Conservation (phyloP, 2,113 vertebrate species). For the Sialia sialis region DNA sequence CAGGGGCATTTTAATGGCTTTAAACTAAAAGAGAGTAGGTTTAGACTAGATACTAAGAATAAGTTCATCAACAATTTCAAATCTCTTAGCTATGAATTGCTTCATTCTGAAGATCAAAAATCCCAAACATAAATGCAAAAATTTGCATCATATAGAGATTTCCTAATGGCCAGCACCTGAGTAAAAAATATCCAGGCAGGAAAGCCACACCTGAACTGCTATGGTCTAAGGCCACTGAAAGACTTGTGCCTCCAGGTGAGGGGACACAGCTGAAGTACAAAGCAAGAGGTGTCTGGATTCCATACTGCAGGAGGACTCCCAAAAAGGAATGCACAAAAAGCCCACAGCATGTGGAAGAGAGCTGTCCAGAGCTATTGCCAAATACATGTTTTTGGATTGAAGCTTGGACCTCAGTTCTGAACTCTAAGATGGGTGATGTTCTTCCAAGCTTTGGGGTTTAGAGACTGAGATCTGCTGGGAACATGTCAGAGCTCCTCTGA, state of each 20-base stretch:
- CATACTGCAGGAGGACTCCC: neutral
- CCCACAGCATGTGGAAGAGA: neutral
- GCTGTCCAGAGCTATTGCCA: neutral
- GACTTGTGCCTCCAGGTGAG: neutral
- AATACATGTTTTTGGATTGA: neutral
- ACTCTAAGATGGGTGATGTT: neutral
- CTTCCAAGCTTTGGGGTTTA: neutral
- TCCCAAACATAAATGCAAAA: neutral
- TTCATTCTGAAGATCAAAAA: neutral
- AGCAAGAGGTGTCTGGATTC: neutral
- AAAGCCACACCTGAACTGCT: neutral
- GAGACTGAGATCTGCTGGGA: neutral
- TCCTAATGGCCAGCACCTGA: neutral
- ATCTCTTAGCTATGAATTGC: neutral
- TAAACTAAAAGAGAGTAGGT: neutral
- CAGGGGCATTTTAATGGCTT: neutral
- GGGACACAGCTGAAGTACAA: neutral
- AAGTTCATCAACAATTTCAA: neutral
- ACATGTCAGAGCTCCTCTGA: neutral
- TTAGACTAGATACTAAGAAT: neutral
- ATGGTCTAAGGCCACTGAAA: neutral
- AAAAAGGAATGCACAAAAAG: neutral
- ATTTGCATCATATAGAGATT: neutral
- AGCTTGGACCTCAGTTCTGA: neutral
- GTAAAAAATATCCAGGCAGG: neutral